A percentile compares a stretch with the other conserved stretches of the same genome.
Evolutionary conservation across 2,797 vertebrate species (phyloP).

Genomic region (Podarcis lilfordi): DNA sequence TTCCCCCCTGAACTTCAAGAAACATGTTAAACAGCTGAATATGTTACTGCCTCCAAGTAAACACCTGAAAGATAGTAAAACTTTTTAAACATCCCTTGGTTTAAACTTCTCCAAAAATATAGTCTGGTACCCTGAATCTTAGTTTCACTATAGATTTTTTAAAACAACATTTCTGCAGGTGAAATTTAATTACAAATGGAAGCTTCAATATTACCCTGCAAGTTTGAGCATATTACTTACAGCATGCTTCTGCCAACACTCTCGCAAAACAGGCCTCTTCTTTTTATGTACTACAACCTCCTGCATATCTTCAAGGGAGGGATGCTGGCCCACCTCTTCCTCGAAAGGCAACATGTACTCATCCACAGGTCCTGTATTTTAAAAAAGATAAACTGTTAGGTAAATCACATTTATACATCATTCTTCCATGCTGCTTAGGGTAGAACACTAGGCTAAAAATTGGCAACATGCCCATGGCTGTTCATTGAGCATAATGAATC

Average conservation of each 20-base stretch:
- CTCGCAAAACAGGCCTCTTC: slow-evolving; percentile 91
- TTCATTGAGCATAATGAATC: neutral
- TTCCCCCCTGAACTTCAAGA: too few relatives aligned
- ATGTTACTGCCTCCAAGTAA: too few relatives aligned
- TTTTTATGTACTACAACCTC: slow-evolving; percentile 99
- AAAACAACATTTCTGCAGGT: neutral
- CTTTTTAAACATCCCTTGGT: neutral
- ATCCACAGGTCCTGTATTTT: slow-evolving; percentile 88
- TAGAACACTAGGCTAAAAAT: neutral
- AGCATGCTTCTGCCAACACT: slow-evolving; percentile 97
- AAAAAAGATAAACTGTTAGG: neutral
- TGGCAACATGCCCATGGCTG: neutral
- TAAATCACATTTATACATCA: neutral
- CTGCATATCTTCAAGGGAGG: slow-evolving; percentile 98
- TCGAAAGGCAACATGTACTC: slow-evolving; percentile 98
- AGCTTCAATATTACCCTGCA: neutral
- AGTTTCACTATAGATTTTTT: neutral
- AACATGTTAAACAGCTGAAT: too few relatives aligned
- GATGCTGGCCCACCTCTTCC: slow-evolving; percentile 97
- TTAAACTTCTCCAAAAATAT: neutral
- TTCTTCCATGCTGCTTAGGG: neutral
- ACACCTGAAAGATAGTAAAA: too few relatives aligned
- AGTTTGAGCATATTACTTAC: slow-evolving; percentile 75
- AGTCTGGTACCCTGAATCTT: neutral
- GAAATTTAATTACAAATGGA: slow-evolving; percentile 20